Evolutionary conservation across 1,140 invertebrate genomes (phyloP).

Genomic region (Nomia melanderi): DNA sequence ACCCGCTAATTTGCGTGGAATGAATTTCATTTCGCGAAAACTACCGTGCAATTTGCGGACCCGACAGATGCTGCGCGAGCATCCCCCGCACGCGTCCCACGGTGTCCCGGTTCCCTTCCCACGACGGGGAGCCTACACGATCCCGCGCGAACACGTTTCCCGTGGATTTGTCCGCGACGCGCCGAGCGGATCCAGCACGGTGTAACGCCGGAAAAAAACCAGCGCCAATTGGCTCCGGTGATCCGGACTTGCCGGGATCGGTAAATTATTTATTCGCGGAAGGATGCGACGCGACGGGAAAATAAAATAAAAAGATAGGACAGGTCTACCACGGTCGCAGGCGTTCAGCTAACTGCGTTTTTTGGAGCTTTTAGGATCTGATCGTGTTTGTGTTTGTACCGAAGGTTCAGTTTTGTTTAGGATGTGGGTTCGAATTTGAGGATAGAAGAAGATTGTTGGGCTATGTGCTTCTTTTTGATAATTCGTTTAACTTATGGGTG

Average conservation of each 20-base stretch:
- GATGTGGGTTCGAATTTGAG: too few species aligned
- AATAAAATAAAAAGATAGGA: too few species aligned
- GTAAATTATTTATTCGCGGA: conserved; percentile 10
- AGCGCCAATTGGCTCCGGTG: not conserved
- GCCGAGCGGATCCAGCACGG: not conserved
- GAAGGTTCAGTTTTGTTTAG: too few species aligned
- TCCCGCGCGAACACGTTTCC: conserved; percentile 19
- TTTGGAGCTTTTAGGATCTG: too few species aligned
- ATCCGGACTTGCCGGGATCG: not conserved
- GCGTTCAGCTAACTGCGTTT: too few species aligned
- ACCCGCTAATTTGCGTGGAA: conserved; percentile 58
- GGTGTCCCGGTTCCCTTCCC: not conserved
- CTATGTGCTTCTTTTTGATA: too few species aligned
- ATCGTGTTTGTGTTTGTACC: too few species aligned
- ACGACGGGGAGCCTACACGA: not conserved
- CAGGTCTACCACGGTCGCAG: too few species aligned
- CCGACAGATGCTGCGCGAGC: conserved; percentile 6
- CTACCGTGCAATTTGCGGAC: conserved; percentile 43
- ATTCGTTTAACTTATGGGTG: too few species aligned
- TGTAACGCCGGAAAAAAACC: conserved; percentile 8
- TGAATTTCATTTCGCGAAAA: conserved; percentile 59
- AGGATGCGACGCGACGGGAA: too few species aligned
- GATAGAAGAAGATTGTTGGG: too few species aligned
- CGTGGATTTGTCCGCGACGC: not conserved
- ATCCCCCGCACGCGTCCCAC: not conserved